These are phyloP conservation scores for Protonemura montana DNA, from an alignment of 2,888 invertebrate genomes.

Conservation along the genomic window DNA sequence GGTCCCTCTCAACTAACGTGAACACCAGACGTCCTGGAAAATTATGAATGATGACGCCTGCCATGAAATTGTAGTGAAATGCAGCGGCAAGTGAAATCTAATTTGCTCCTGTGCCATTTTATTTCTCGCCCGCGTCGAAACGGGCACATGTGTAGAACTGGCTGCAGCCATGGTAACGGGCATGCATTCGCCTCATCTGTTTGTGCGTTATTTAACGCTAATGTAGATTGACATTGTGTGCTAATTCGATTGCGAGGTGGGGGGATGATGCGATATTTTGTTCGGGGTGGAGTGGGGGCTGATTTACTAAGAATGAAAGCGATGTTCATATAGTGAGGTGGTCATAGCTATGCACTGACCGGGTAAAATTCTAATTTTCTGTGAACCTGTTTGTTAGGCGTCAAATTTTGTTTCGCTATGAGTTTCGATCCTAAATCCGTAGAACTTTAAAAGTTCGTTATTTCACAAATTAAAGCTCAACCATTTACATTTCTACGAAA, in stretches of 20 bases:
- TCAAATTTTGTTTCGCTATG: too few species aligned
- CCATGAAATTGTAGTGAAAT: background rate
- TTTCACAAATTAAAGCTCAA: too few species aligned
- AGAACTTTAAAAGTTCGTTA: too few species aligned
- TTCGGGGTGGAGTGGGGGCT: background rate
- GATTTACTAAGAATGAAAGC: background rate
- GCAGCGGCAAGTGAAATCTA: slow-evolving; percentile 7
- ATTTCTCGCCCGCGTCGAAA: background rate
- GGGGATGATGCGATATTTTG: background rate
- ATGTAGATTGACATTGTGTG: slow-evolving; percentile 1
- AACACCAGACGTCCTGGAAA: background rate
- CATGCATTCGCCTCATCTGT: background rate
- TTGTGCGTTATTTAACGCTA: slow-evolving; percentile 1
- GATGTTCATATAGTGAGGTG: background rate
- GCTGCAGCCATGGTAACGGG: background rate
- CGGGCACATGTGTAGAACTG: background rate
- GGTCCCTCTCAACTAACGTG: too few species aligned
- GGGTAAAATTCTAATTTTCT: too few species aligned
- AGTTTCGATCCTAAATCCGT: too few species aligned
- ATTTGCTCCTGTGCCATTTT: background rate
- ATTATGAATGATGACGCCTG: slow-evolving; percentile 12
- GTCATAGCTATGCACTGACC: background rate
- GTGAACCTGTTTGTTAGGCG: too few species aligned
- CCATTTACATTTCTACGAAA: too few species aligned
- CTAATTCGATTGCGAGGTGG: slow-evolving; percentile 15